phyloP scores from a whole-genome alignment of 2,113 vertebrate species.

The Laticauda colubrina region DNA sequence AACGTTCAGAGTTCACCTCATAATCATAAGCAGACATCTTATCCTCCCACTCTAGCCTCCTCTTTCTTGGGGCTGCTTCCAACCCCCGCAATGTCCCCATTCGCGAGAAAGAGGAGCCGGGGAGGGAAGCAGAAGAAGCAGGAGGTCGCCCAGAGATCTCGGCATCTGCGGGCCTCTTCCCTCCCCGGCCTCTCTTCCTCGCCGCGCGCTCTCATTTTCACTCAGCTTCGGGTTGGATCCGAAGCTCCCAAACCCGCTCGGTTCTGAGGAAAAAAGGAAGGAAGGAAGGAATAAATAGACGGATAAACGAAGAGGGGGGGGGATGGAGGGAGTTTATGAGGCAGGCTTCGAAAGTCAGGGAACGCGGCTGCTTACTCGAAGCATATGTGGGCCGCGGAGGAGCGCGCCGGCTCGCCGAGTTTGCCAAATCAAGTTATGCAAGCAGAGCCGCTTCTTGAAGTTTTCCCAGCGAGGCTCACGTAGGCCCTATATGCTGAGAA shows the following conservation, averaged over 20 bases:
- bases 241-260: neutral
- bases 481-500: constrained; percentile 49
- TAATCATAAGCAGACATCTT: constrained; percentile 75
- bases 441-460: constrained; percentile 70
- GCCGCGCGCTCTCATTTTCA: neutral
- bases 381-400: constrained; percentile 72
- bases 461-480: constrained; percentile 70
- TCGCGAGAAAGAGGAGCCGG: neutral
- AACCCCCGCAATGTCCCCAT: neutral
- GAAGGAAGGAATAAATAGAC: neutral
- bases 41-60: neutral
- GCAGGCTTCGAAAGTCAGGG: constrained; percentile 60
- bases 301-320: neutral
- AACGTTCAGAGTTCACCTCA: constrained; percentile 69
- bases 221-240: neutral
- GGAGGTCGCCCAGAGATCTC: neutral
- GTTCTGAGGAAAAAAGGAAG: neutral
- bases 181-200: neutral
- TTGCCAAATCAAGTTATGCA: constrained; percentile 76
- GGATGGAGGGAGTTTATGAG: constrained; percentile 48
- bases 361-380: constrained; percentile 68
- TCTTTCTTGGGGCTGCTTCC: neutral
- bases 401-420: constrained; percentile 70
- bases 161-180: neutral
- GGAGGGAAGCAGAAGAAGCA: neutral